phyloP scores from a whole-genome alignment of 2,797 vertebrate genomes.

The Tokudaia muenninki region DNA sequence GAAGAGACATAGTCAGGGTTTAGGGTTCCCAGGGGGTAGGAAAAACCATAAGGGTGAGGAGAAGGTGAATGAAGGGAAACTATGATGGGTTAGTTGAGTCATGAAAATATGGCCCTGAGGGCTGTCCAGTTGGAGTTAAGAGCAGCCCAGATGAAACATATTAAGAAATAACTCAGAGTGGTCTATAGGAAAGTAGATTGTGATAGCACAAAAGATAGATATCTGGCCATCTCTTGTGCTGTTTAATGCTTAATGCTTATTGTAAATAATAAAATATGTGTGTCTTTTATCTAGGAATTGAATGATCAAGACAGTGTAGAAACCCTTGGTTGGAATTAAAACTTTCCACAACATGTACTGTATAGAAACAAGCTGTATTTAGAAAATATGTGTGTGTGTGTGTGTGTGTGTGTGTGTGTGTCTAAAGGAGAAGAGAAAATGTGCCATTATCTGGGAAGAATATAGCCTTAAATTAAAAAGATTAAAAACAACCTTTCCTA shows the following conservation, averaged over 20 bases:
- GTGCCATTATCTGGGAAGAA: slow-evolving; percentile 72
- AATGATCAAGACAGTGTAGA: neutral
- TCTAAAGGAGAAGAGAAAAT: slow-evolving; percentile 50
- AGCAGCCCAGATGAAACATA: neutral
- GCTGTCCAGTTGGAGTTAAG: neutral
- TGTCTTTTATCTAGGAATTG: neutral
- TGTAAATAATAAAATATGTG: neutral
- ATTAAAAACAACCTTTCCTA: slow-evolving; percentile 79
- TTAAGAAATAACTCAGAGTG: neutral
- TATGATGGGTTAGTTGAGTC: neutral
- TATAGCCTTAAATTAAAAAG: slow-evolving; percentile 78
- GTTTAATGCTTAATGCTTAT: neutral
- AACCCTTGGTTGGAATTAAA: neutral
- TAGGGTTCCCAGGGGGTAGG: neutral
- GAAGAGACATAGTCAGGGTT: neutral
- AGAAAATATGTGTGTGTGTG: neutral
- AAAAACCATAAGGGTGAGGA: neutral
- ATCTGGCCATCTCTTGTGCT: neutral
- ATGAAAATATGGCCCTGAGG: neutral
- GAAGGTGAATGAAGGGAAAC: neutral
- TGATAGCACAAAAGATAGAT: neutral
- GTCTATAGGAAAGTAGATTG: neutral
- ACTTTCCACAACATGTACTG: neutral
- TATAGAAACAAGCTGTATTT: neutral
- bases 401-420: neutral